These are phyloP conservation scores for Heliconius erato DNA, from an alignment of 2,888 invertebrate species.

Conservation along the genomic window DNA sequence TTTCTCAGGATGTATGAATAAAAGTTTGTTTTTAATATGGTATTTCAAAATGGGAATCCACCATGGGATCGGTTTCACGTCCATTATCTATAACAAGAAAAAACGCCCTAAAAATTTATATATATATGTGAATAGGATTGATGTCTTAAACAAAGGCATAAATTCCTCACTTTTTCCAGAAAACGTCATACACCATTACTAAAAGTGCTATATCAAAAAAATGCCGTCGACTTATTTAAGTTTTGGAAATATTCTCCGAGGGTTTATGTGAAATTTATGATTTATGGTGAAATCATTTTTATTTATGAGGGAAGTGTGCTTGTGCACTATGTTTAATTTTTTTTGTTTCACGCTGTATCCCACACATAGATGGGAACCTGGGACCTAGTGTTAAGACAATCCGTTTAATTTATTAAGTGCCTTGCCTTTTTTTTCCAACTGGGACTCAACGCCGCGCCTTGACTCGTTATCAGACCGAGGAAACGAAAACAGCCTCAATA, in stretches of 20 bases:
- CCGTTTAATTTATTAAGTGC: no score
- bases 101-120: background rate
- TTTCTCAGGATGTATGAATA: no score
- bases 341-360: background rate
- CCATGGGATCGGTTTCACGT: no score
- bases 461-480: no score
- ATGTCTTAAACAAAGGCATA: conserved; percentile 23
- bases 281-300: background rate
- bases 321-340: background rate
- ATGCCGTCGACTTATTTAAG: conserved; percentile 12
- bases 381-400: no score
- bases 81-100: background rate
- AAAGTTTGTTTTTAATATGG: no score
- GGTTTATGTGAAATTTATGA: background rate
- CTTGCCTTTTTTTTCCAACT: no score
- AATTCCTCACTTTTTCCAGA: background rate
- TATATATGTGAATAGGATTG: background rate
- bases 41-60: no score
- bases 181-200: conserved; percentile 7
- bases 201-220: conserved; percentile 10
- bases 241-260: conserved; percentile 10
- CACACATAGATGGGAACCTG: no score
- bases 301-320: background rate
- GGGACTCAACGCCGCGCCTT: no score
- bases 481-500: no score